Evolutionary conservation across 2,888 invertebrate species (phyloP).

Genomic region (Anarsia innoxiella): DNA sequence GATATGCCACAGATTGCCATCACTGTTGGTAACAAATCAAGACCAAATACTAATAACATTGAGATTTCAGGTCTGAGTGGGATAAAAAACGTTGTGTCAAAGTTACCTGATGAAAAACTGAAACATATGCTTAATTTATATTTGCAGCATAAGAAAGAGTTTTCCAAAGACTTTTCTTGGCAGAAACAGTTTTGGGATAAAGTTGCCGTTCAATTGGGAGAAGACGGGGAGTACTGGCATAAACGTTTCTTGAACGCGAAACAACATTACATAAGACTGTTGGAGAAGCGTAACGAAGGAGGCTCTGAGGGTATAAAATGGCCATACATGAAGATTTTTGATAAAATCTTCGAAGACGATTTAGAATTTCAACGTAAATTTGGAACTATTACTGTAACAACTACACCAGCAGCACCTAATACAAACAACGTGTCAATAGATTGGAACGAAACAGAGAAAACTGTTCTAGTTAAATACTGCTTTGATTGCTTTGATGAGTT

Average conservation of each 20-base stretch:
- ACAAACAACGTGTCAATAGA: conserved; percentile 12
- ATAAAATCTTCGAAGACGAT: conserved; percentile 53
- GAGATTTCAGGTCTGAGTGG: no score
- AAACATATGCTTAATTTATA: conserved; percentile 50
- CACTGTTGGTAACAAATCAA: conserved; percentile 1
- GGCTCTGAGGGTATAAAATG: conserved; percentile 40
- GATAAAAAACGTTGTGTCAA: no score
- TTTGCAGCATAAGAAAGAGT: conserved; percentile 43
- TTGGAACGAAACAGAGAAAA: conserved; percentile 51
- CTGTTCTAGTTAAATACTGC: conserved; percentile 54
- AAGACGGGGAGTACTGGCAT: conserved; percentile 57
- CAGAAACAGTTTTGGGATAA: conserved; percentile 53
- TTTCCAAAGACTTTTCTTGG: conserved; percentile 35
- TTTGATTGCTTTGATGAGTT: conserved; percentile 62
- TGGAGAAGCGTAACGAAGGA: conserved; percentile 37
- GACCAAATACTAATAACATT: neutral
- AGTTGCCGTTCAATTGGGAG: conserved; percentile 52
- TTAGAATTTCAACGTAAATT: conserved; percentile 45
- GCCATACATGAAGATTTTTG: conserved; percentile 55
- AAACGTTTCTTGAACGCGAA: conserved; percentile 59
- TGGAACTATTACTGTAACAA: conserved; percentile 11
- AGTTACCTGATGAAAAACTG: conserved; percentile 41
- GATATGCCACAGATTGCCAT: conserved; percentile 28
- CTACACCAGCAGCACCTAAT: neutral
- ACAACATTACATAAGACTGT: conserved; percentile 53